A percentile compares a stretch with the other conserved stretches of the same genome.
Evolutionary conservation across 2,888 invertebrate genomes (phyloP).

Genomic region (Ochropleura plecta): DNA sequence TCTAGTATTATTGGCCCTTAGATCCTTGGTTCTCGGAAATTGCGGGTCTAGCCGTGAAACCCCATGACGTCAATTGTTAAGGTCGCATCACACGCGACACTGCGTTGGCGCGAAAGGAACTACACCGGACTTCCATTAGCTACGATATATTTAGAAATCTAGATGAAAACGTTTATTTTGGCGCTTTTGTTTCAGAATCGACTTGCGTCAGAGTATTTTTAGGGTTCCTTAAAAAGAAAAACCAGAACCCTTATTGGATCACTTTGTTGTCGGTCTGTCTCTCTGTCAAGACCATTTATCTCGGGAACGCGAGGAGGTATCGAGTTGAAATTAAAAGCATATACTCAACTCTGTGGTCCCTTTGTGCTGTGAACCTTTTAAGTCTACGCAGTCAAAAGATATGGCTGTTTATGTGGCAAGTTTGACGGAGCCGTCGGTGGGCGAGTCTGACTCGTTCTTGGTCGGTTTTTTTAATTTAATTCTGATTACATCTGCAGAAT

Average conservation of each 20-base stretch:
- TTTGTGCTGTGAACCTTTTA: no score
- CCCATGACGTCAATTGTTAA: slow-evolving; percentile 74
- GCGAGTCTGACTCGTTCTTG: no score
- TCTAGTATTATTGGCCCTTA: slow-evolving; percentile 27
- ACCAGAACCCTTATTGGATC: no score
- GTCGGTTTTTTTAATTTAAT: neutral
- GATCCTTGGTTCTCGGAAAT: slow-evolving; percentile 52
- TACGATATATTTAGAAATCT: slow-evolving; percentile 19
- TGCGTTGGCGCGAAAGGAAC: slow-evolving; percentile 14
- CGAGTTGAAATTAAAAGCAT: no score
- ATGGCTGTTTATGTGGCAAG: no score
- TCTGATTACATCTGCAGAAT: slow-evolving; percentile 11
- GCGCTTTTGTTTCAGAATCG: neutral
- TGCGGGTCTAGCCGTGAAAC: slow-evolving; percentile 50
- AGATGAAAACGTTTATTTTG: slow-evolving; percentile 15
- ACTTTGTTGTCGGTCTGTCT: no score
- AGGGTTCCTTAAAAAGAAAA: no score
- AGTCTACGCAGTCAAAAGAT: no score
- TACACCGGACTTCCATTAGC: slow-evolving; percentile 19
- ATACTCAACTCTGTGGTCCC: no score
- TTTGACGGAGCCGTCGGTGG: no score
- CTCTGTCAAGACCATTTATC: no score
- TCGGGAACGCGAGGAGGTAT: no score
- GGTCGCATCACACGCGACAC: slow-evolving; percentile 34
- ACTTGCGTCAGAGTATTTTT: slow-evolving; percentile 10